Evolutionary conservation across 1,140 invertebrate genomes (phyloP), one percentile per base, ranked within the genome.

Genomic region (Hirudo medicinalis): DNA sequence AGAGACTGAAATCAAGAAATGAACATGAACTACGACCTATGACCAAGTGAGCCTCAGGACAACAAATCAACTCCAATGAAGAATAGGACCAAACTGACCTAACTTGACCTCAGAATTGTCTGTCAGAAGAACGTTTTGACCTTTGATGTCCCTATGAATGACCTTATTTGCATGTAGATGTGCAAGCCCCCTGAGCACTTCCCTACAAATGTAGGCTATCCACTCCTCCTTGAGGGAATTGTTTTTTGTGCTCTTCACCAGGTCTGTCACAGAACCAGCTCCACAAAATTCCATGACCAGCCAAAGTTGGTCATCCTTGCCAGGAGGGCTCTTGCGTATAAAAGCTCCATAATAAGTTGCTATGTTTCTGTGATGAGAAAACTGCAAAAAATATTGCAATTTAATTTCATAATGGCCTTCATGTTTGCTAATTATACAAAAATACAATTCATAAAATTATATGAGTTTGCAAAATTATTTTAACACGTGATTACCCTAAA

Each of bases 211-310:
- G 81, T 99, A 99, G 57, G 97, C 94, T 80, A 99, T 99, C 95
- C 97, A 99, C 85, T 99, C 97, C 84, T 99, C 97, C 83, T 97
- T 99, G 67, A 99, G 84, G 75, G 90, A 92, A 79, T 95, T 92
- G 29, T 94, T 94, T 84, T 98, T 97, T 20, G 72, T 73, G n/a
- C 71, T 95, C 86, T 99, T 99, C 55, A 99, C 95, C 78, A 99
- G 86, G 85, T 99, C 97, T 72, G 97, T 99, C 20, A 99, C 92
- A 71, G 94, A 97, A 71, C 93, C 97, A 80, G 94, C 95, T 77
- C 96, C 96, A 86, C 97, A 99, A 81, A 98, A 99, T 83, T 99
- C 97, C 97, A 99, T 99, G 43, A 99, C 97, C 78, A 99, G 85
- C 95, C 95, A 98, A 72, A 99, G 84, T 80, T 99, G 96, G 84